Evolutionary conservation across 35 echinoderm and acorn worm genomes (phyloP).

Genomic region (Lytechinus variegatus): DNA sequence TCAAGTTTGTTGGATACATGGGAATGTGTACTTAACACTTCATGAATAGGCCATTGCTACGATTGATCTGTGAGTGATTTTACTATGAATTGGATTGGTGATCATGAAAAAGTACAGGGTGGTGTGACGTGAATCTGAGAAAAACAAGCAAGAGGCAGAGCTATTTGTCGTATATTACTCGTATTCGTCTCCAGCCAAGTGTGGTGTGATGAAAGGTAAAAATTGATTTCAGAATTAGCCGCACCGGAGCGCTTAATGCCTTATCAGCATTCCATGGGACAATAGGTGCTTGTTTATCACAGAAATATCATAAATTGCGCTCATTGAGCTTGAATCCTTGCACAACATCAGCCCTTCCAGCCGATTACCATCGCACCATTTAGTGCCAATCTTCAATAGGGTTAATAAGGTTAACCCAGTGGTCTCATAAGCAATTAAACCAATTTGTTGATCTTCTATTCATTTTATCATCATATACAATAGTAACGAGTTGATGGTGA

Average conservation of each 20-base stretch:
- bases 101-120: conserved; percentile 2
- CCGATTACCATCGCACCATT: background rate
- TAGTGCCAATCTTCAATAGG: background rate
- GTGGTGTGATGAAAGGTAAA: background rate
- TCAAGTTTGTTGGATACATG: background rate
- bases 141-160: conserved; percentile 37
- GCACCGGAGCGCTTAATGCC: conserved; percentile 37
- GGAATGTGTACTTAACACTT: background rate
- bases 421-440: background rate
- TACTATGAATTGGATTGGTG: background rate
- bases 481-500: background rate
- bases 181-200: background rate
- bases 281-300: conserved; percentile 37
- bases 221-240: conserved; percentile 42
- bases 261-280: conserved; percentile 28
- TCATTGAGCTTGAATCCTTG: background rate
- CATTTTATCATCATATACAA: background rate
- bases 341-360: background rate
- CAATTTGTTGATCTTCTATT: background rate
- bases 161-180: background rate
- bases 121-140: background rate
- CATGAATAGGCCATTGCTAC: background rate
- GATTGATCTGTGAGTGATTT: background rate
- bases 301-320: background rate
- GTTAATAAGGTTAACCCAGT: background rate